phyloP scores from a whole-genome alignment of 2,113 vertebrate genomes.

The Jaculus jaculus region DNA sequence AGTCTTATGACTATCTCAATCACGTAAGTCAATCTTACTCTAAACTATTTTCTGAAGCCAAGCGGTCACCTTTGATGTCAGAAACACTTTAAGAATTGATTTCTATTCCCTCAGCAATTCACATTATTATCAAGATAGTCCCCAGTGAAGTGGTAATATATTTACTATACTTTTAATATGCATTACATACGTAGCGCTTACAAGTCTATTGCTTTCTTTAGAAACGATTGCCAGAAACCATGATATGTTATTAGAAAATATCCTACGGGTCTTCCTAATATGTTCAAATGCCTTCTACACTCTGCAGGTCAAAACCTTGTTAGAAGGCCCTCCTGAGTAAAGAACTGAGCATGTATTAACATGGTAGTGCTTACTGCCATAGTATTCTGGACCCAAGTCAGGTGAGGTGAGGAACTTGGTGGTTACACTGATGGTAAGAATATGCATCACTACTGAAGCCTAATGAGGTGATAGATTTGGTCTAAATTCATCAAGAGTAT shows the following conservation, averaged over 20 bases:
- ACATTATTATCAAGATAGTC: constrained; percentile 66
- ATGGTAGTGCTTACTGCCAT: background rate
- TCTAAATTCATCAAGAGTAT: background rate
- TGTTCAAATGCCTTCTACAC: constrained; percentile 51
- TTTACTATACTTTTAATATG: constrained; percentile 62
- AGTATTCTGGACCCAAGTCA: background rate
- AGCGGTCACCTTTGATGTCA: constrained; percentile 70
- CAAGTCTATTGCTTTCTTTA: constrained; percentile 61
- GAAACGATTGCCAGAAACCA: constrained; percentile 51
- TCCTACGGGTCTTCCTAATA: constrained; percentile 33
- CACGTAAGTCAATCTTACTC: constrained; percentile 52
- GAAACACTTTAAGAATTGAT: constrained; percentile 66
- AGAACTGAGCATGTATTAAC: background rate
- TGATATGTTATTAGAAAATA: constrained; percentile 45
- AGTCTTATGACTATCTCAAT: constrained; percentile 53
- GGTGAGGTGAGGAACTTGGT: constrained; percentile 2
- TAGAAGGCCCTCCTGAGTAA: background rate
- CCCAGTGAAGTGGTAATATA: constrained; percentile 61
- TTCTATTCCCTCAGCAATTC: constrained; percentile 62
- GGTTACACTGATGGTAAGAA: background rate
- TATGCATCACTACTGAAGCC: constrained; percentile 3
- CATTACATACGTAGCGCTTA: constrained; percentile 36
- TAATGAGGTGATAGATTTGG: background rate
- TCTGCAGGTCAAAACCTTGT: constrained; percentile 8
- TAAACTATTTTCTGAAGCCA: constrained; percentile 49